Evolutionary conservation across 1,140 invertebrate genomes (phyloP).

Genomic region (Zaprionus tsacasi): DNA sequence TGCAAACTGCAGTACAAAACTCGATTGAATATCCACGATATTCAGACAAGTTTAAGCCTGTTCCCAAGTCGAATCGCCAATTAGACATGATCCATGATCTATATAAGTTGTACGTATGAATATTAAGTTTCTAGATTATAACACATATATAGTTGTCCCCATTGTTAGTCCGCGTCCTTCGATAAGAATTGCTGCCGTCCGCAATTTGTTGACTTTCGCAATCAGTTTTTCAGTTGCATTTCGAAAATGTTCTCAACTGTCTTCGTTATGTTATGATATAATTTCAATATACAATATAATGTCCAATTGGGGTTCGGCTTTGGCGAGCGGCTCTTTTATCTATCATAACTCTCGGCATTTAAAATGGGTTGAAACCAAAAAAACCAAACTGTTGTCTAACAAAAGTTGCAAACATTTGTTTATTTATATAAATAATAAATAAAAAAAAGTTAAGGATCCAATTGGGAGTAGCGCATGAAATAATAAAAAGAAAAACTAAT

Average conservation of each 20-base stretch:
- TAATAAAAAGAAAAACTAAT: conserved; percentile 32
- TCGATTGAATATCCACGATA: conserved; percentile 32
- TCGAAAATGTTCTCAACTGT: background rate
- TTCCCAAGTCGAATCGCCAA: background rate
- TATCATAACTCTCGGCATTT: conserved; percentile 3
- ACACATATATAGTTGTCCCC: background rate
- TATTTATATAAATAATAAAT: conserved; percentile 12
- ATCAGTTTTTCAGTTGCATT: conserved; percentile 17
- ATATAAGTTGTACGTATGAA: background rate
- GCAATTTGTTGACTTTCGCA: conserved; percentile 59
- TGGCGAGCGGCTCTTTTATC: background rate
- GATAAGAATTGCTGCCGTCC: conserved; percentile 68
- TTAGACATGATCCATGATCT: background rate
- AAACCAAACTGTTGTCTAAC: conserved; percentile 29
- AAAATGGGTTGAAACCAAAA: background rate
- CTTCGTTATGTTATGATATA: background rate
- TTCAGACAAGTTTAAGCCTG: conserved; percentile 12
- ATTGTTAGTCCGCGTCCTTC: conserved; percentile 26
- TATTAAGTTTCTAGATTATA: background rate
- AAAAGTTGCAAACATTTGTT: conserved; percentile 32
- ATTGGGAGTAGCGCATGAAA: conserved; percentile 37
- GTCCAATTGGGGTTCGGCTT: background rate
- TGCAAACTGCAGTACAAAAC: conserved; percentile 77
- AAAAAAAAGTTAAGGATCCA: conserved; percentile 18
- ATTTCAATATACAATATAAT: background rate